Base-by-base conservation (phyloP, 2,888 invertebrate genomes). In the Lissocephala sabroskyi region DNA sequence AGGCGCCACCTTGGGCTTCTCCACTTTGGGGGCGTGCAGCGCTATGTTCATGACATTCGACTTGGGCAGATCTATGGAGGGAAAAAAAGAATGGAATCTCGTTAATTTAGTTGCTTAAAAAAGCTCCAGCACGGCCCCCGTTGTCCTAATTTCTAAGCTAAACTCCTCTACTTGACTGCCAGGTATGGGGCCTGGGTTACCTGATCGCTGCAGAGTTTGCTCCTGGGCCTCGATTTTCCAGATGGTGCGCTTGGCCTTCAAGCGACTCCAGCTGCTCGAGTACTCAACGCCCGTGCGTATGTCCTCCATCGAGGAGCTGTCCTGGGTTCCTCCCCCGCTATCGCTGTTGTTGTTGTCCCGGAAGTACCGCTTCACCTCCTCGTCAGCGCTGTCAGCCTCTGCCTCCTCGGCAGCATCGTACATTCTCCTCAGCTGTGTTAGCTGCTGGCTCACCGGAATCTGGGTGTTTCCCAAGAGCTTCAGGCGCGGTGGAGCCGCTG, bases 361-460 rank as follows among this genome's bases (percentile, higher is more conserved):
- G 84, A 88, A 88, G 68, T 88, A 86, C 2, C 85, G 85, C 61
- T 88, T 86, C 1, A 89, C 89, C 75, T 89, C 89, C 66, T 89
- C 88, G 64, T 89, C 89, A 3, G 88, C 88, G 45, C 86, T 85
- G 29, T 86, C 88, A 41, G 79, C 82, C 14, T 75, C 76, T 43
- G 86, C 86, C 28, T 84, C 79, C 2, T 79, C 79, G 4, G 82
- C 80, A 3, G 79, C 78, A 41, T 85, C 84, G 48, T 84, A 83
- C 26, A 85, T 70, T 2, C 81, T 61, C 1, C 82, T 61, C 42
- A 85, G 40, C 16, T 84, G 82, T 1, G 82, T 79, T 35, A 84
- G 41, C 46, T 85, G 85, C 39, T 84, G 82, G 37, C 80, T 83
- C 0, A 84, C 70, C 0, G 80, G 75, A 9, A 81, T 67, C 13